Evolutionary conservation across 2,888 invertebrate genomes (phyloP), one percentile per base, ranked within the genome.

Genomic region (Tryphoninae sp.): DNA sequence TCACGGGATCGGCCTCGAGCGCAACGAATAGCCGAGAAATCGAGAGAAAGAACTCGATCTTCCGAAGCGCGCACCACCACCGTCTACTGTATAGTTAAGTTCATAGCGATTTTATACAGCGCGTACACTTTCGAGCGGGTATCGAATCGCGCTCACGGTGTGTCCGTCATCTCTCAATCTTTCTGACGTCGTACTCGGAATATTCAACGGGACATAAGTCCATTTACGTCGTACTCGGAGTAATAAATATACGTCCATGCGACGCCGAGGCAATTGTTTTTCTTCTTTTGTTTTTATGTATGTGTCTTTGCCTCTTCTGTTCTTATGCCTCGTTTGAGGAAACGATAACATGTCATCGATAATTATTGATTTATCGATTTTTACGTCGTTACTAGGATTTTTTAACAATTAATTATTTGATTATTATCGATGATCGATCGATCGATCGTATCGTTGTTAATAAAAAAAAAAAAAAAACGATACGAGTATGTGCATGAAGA

Each of bases 1-100:
- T 81, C 81, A 81, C 74, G 69, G 69, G 78, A 78, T 74, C 74
- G 78, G 78, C 81, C 78, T 81, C 81, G 78, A 78, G 78, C 81
- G 81, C 73, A 77, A 73, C 73, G 81, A 81, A 80, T 80, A 76
- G 51, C 76, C 76, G 80, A 67, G 76, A 76, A 80, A 80, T 80
- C 76, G 73, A 67, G 73, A 67, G 77, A 68, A 77, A 73, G 73
- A 81, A 81, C 71, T 73, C 73, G 81, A 77, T 81, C 80, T 65
- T 26, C 33, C 33, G 33, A 33, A 33, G 33, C 53, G 68, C 69
- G 19, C 58, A 51, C 33, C 58, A 61, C 68, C 13, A 55, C 33
- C 61, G 62, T 53, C 22, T 45, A 40, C 51, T 40, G 23, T 33
- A 45, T 51, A 23, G 64, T 40, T 11, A 19, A 76, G 68, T 68